Conservation (phyloP, 1,140 invertebrate species). For the Venustaconcha ellipsiformis region DNA sequence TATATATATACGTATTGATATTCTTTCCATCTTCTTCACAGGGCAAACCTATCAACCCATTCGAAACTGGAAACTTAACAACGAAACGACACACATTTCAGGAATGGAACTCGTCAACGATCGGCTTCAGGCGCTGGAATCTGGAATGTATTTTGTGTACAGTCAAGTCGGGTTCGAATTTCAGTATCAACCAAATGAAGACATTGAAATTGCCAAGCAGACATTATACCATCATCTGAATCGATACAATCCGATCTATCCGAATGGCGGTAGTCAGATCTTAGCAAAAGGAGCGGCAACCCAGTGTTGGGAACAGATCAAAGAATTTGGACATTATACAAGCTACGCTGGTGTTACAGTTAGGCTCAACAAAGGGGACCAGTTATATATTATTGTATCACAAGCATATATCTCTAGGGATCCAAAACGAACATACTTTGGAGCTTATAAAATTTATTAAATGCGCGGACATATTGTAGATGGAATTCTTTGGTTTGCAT, state of each 20-base stretch:
- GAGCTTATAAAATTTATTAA: conserved; percentile 19
- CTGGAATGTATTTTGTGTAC: conserved; percentile 24
- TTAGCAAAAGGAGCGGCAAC: conserved; percentile 13
- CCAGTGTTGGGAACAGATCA: conserved; percentile 26
- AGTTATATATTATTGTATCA: conserved; percentile 16
- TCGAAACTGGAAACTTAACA: conserved; percentile 2
- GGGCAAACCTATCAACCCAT: conserved; percentile 8
- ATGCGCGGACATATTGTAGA: too few relatives aligned
- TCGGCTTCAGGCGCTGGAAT: conserved; percentile 7
- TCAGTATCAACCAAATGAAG: conserved; percentile 1
- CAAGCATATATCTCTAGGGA: conserved; percentile 2
- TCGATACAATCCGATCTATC: conserved; percentile 22
- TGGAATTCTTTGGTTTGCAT: too few relatives aligned
- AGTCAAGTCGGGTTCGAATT: conserved; percentile 21
- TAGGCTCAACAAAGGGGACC: conserved; percentile 16
- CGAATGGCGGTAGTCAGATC: conserved; percentile 8
- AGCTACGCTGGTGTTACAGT: conserved; percentile 22
- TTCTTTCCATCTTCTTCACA: too few relatives aligned
- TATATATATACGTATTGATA: too few relatives aligned
- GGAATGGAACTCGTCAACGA: conserved; percentile 12
- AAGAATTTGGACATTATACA: conserved; percentile 23
- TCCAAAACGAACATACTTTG: conserved; percentile 17
- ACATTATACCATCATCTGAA: conserved; percentile 14
- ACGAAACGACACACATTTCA: conserved; percentile 8
- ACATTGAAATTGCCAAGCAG: background rate